A percentile compares a stretch with the other conserved stretches of the same genome.
Conservation (phyloP, 1,140 invertebrate genomes). For the Helicoverpa zea region DNA sequence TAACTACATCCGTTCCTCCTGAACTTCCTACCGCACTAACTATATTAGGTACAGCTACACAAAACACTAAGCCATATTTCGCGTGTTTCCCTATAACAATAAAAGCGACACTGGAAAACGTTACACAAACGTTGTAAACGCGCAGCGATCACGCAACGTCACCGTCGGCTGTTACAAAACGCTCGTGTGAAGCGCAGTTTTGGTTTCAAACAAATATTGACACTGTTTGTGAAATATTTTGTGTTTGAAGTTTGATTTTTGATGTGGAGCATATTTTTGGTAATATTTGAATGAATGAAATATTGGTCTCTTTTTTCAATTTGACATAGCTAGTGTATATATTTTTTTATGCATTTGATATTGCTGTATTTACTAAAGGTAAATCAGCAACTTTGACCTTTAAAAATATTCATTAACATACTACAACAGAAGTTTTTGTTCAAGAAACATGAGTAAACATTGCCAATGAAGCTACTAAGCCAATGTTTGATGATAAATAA, state of each 20-base stretch:
- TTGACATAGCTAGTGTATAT: too few relatives aligned
- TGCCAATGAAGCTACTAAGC: background rate
- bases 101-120: slow-evolving; percentile 2
- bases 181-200: slow-evolving; percentile 7
- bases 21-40: background rate
- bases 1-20: background rate
- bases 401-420: background rate
- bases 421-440: background rate
- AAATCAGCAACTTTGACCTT: too few relatives aligned
- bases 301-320: too few relatives aligned
- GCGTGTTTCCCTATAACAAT: slow-evolving; percentile 18
- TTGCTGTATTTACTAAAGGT: too few relatives aligned
- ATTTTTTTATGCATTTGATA: too few relatives aligned
- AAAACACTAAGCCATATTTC: background rate
- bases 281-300: too few relatives aligned
- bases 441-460: background rate
- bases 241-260: background rate
- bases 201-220: slow-evolving; percentile 7
- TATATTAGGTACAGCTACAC: background rate
- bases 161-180: slow-evolving; percentile 12
- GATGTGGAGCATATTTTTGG: too few relatives aligned
- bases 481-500: slow-evolving; percentile 18
- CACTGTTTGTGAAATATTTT: background rate
- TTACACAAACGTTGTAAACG: background rate
- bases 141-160: slow-evolving; percentile 7